Evolutionary conservation across 23 tunicate species (phyloP), one percentile per base, ranked within the genome.

Genomic region (Trididemnum nubilum): DNA sequence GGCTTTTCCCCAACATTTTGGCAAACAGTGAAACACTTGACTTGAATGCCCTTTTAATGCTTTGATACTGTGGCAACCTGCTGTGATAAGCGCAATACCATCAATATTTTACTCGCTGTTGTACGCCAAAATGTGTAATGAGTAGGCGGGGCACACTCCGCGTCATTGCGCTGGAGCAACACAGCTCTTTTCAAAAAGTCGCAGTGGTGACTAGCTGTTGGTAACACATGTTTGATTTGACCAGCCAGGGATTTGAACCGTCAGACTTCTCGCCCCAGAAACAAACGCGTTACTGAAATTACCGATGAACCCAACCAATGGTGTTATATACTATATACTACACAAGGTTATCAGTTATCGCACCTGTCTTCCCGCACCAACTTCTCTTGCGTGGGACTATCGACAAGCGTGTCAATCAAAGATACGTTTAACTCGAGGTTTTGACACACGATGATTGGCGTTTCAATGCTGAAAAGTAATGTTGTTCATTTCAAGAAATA

Each of bases 361-460:
- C n/a, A n/a, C n/a, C n/a, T n/a, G n/a, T n/a, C n/a, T n/a, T n/a
- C n/a, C n/a, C n/a, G n/a, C n/a, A n/a, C n/a, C n/a, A n/a, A n/a
- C n/a, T n/a, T n/a, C n/a, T n/a, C n/a, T n/a, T n/a, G n/a, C n/a
- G n/a, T n/a, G n/a, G n/a, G n/a, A n/a, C n/a, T n/a, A n/a, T n/a
- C n/a, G n/a, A 82, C 36, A 61, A 35, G 59, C 21, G 73, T 40
- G 71, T 83, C 87, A 60, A 83, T 73, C 1, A 83, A 30, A 0
- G 87, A 83, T 34, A 61, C 51, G 34, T 83, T 63, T 50, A 83
- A 59, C 0, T 0, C 26, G 24, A 83, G 75, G 24, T 60, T 76
- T 37, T 83, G 81, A 57, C 52, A 73, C 23, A 73, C 35, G 30
- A 83, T 52, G 51, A 83, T 73, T 0, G 81, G 80, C 18, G 61